Percentiles rank a stretch among this genome's conserved stretches.
These are phyloP conservation scores for Anastatus disparis DNA, from an alignment of 1,140 invertebrate genomes.

Conservation along the genomic window DNA sequence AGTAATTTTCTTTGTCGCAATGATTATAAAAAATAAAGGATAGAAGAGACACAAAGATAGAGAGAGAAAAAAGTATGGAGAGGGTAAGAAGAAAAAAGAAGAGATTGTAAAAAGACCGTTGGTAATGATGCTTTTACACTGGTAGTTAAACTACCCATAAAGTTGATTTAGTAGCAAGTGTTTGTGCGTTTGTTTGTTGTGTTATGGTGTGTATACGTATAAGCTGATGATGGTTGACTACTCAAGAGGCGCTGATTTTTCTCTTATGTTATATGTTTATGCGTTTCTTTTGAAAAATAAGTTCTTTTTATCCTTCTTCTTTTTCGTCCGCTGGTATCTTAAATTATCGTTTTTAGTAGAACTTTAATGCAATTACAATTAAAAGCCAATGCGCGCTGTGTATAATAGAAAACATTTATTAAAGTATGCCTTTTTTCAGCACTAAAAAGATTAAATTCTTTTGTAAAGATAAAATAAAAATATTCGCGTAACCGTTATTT, in stretches of 20 bases:
- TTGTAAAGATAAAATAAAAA: too few relatives aligned
- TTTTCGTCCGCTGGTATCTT: too few relatives aligned
- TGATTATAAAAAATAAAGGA: not conserved
- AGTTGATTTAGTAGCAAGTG: slow-evolving; percentile 29
- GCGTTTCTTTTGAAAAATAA: not conserved
- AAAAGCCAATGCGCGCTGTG: not conserved
- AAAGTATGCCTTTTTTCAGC: too few relatives aligned
- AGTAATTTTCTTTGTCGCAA: not conserved
- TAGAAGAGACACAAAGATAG: not conserved
- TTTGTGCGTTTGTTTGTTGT: not conserved
- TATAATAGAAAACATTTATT: too few relatives aligned
- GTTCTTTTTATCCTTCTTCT: not conserved
- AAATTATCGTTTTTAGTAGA: too few relatives aligned
- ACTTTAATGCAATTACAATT: too few relatives aligned
- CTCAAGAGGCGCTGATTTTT: slow-evolving; percentile 25
- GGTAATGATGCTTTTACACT: slow-evolving; percentile 31
- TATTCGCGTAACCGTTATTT: too few relatives aligned
- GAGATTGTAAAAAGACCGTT: not conserved
- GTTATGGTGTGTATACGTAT: not conserved
- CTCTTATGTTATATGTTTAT: not conserved
- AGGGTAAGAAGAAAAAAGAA: not conserved
- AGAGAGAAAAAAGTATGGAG: not conserved
- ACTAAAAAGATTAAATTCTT: too few relatives aligned
- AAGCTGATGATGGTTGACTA: not conserved
- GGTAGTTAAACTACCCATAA: slow-evolving; percentile 29